These are phyloP conservation scores for Echinops telfairi DNA, from an alignment of 2,113 vertebrate species.

Conservation along the genomic window DNA sequence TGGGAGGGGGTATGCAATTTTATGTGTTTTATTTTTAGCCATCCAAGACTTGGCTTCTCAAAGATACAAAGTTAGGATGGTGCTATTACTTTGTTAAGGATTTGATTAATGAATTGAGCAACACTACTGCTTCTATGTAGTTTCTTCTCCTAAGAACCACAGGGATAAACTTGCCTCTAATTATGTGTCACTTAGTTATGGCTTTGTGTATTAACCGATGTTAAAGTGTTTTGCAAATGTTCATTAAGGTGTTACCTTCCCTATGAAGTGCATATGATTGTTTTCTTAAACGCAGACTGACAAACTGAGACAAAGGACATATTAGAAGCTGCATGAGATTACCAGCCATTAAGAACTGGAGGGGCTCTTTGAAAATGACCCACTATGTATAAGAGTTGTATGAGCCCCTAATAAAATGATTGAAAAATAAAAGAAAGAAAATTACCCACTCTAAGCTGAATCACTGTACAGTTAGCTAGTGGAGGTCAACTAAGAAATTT, in stretches of 20 bases:
- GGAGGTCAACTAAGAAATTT: background rate
- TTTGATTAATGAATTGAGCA: conserved; percentile 50
- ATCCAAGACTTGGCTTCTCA: conserved; percentile 58
- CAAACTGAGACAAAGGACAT: conserved; percentile 46
- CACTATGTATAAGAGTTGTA: too few species aligned
- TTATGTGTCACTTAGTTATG: conserved; percentile 48
- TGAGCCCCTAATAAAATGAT: too few species aligned
- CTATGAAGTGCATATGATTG: conserved; percentile 64
- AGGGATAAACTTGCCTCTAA: conserved; percentile 65
- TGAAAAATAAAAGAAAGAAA: too few species aligned
- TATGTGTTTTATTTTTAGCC: conserved; percentile 66
- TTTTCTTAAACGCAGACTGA: conserved; percentile 22
- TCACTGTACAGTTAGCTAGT: background rate
- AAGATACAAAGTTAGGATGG: conserved; percentile 40
- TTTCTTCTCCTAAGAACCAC: conserved; percentile 53
- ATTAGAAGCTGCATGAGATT: conserved; percentile 15
- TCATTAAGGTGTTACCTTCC: conserved; percentile 58
- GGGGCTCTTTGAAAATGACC: background rate
- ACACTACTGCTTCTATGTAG: conserved; percentile 57
- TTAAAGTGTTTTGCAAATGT: conserved; percentile 60
- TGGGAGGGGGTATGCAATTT: conserved; percentile 59
- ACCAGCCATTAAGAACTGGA: background rate
- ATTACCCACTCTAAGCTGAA: background rate
- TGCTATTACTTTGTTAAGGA: conserved; percentile 51
- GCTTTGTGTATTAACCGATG: conserved; percentile 65